These are phyloP conservation scores for Tortrix viridana DNA, from an alignment of 2,888 invertebrate genomes.

Conservation along the genomic window DNA sequence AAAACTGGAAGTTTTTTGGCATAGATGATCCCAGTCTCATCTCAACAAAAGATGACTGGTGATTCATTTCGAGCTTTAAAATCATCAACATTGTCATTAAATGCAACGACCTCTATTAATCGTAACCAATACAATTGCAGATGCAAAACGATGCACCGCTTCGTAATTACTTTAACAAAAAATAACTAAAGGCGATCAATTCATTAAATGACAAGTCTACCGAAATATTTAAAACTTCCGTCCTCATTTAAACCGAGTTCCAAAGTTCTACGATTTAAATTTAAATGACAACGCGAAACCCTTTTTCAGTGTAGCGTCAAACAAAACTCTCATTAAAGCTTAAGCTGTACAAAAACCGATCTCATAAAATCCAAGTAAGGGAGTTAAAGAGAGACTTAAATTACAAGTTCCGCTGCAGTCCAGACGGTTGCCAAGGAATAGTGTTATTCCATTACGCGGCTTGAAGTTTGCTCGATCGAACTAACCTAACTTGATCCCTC, in stretches of 20 bases:
- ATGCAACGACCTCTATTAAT: too few relatives aligned
- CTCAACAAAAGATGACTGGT: neutral
- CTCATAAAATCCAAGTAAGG: constrained; percentile 24
- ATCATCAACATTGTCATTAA: neutral
- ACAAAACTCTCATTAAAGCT: constrained; percentile 14
- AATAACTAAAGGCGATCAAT: too few relatives aligned
- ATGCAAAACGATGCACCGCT: too few relatives aligned
- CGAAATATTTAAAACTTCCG: neutral
- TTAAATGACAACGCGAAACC: neutral
- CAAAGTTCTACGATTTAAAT: neutral
- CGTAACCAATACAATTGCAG: too few relatives aligned
- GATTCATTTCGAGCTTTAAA: neutral
- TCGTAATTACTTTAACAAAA: too few relatives aligned
- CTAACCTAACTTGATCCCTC: too few relatives aligned
- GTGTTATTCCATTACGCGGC: neutral
- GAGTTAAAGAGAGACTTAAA: constrained; percentile 30
- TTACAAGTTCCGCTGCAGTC: constrained; percentile 22
- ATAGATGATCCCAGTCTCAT: too few relatives aligned
- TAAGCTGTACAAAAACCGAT: constrained; percentile 8
- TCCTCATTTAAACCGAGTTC: neutral
- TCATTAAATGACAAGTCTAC: too few relatives aligned
- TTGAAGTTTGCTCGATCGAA: too few relatives aligned
- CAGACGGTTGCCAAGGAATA: constrained; percentile 18
- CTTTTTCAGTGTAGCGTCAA: constrained; percentile 4
- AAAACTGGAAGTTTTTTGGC: too few relatives aligned